A percentile compares a stretch with the other conserved stretches of the same genome.
phyloP scores from a whole-genome alignment of 2,888 invertebrate genomes.

The Euplagia quadripunctaria region DNA sequence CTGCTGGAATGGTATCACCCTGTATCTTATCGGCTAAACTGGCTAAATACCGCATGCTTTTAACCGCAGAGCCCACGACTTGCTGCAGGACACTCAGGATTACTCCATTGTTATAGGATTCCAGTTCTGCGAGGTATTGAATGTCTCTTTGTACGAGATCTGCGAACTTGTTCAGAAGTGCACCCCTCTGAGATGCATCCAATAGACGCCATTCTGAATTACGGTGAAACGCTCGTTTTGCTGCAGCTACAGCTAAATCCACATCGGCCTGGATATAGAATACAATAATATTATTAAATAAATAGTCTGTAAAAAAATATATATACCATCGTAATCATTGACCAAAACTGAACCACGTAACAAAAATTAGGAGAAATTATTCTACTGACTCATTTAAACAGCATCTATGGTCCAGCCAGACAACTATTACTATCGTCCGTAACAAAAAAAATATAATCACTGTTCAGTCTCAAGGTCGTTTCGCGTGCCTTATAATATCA shows the following conservation, averaged over 20 bases:
- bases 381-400: no score
- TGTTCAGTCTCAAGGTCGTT: no score
- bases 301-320: no score
- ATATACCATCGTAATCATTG: no score
- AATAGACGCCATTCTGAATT: conserved; percentile 92
- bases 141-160: conserved; percentile 91
- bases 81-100: conserved; percentile 88
- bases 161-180: conserved; percentile 90
- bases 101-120: conserved; percentile 90
- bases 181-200: conserved; percentile 93
- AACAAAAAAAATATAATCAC: no score
- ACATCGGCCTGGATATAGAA: conserved; percentile 83
- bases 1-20: conserved; percentile 90
- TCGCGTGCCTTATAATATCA: no score
- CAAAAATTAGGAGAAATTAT: no score
- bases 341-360: no score
- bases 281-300: neutral
- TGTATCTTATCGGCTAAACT: conserved; percentile 96
- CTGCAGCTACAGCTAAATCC: conserved; percentile 92
- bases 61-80: conserved; percentile 83
- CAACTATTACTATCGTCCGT: no score
- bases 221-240: conserved; percentile 88
- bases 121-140: conserved; percentile 95
- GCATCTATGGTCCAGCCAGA: no score
- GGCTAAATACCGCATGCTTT: conserved; percentile 91